phyloP scores from a whole-genome alignment of 2,888 invertebrate species.

The Chironomus tentans region DNA sequence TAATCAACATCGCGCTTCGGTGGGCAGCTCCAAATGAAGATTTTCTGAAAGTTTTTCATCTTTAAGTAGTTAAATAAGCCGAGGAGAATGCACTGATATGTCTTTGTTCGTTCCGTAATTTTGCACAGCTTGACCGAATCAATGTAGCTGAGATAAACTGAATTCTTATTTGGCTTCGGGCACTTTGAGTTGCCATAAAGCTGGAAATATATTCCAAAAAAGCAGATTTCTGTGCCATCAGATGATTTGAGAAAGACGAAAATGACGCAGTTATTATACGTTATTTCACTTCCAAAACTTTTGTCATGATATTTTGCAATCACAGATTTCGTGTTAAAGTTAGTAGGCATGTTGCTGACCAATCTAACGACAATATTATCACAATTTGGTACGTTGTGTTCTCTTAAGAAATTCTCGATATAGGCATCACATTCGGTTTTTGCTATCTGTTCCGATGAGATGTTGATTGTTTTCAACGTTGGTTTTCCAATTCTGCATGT shows the following conservation, averaged over 20 bases:
- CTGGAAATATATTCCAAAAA: background rate
- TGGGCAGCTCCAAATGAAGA: background rate
- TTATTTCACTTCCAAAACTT: background rate
- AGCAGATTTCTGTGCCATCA: background rate
- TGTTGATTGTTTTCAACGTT: background rate
- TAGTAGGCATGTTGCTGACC: background rate
- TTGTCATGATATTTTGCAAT: background rate
- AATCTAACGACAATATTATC: background rate
- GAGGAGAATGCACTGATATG: background rate
- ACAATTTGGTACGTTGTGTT: no score
- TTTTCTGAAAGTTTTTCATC: background rate
- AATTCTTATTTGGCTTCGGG: background rate
- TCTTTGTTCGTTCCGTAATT: background rate
- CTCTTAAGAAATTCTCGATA: background rate
- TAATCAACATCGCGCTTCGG: background rate
- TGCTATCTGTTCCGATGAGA: background rate
- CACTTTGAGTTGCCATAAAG: background rate
- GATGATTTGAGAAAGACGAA: background rate
- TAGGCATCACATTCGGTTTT: background rate
- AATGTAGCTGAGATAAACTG: background rate
- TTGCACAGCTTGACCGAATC: background rate
- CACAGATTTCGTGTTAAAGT: background rate
- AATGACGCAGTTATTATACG: background rate
- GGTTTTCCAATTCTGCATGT: background rate
- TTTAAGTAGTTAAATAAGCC: background rate